These are phyloP conservation scores for Ptychoptera albimana DNA, from an alignment of 2,888 invertebrate genomes.

Conservation along the genomic window DNA sequence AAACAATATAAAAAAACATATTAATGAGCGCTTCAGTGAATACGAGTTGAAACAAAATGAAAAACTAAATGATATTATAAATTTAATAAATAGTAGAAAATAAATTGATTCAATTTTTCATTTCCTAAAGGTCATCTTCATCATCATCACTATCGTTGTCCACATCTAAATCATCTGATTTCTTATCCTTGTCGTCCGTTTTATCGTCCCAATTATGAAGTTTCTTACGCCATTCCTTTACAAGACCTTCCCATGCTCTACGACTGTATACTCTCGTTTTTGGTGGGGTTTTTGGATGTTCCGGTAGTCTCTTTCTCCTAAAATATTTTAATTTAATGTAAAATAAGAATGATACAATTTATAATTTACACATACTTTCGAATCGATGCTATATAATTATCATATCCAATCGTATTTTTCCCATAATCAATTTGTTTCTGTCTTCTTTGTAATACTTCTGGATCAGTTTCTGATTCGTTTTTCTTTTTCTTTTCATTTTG, in stretches of 20 bases:
- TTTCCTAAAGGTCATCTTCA: slow-evolving; percentile 1
- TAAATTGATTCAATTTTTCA: background rate
- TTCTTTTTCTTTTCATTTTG: background rate
- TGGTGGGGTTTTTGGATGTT: slow-evolving; percentile 81
- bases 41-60: slow-evolving; percentile 18
- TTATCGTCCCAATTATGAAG: slow-evolving; percentile 61
- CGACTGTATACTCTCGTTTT: slow-evolving; percentile 77
- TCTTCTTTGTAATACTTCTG: slow-evolving; percentile 50
- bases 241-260: slow-evolving; percentile 81
- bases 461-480: slow-evolving; percentile 51
- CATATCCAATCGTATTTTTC: slow-evolving; percentile 79
- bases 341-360: background rate
- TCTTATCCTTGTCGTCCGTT: slow-evolving; percentile 9
- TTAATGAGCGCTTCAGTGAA: slow-evolving; percentile 14
- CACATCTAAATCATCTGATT: slow-evolving; percentile 9
- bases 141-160: slow-evolving; percentile 2
- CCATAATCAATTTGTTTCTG: slow-evolving; percentile 94
- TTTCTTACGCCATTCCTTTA: slow-evolving; percentile 72
- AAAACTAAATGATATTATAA: slow-evolving; percentile 21
- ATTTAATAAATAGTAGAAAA: slow-evolving; percentile 14
- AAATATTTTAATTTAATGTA: background rate
- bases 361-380: slow-evolving; percentile 42
- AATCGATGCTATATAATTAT: slow-evolving; percentile 50
- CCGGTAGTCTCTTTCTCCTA: slow-evolving; percentile 43
- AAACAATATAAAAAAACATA: slow-evolving; percentile 10